Base-by-base conservation (phyloP, 2,888 invertebrate species). In the Sphaerophoria taeniata region DNA sequence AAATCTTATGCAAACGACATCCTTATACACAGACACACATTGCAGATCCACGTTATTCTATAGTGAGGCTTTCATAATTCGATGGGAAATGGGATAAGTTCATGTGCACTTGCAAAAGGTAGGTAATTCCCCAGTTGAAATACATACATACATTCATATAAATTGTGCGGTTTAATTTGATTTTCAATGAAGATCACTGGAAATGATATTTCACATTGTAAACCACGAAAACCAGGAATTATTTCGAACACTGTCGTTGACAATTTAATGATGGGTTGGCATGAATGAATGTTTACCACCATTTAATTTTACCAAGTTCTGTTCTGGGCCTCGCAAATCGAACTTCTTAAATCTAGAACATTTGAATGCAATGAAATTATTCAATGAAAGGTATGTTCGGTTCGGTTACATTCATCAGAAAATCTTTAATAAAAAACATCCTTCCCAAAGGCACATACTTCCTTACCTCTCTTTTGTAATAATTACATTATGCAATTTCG, bases 1-100 rank as follows among this genome's bases (percentile, higher is more conserved):
- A 84, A 84, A 84, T 84, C 83, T 79, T 84, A 79, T 84, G 83
- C 83, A 84, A 84, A 84, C 79, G 70, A 79, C 79, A 71, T 74
- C 24, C 58, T 31, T 39, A 53, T 58, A 78, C 49, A 67, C 58
- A 72, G n/a, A 34, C 31, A 36, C 16, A 24, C 16, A 24, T 9
- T 24, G 67, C 60, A 60, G 67, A 33, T 71, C 43, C 69, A 84
- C 83, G 63, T n/a, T n/a, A n/a, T 74, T 55, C 56, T 71, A 49
- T 67, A 71, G 60, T 67, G 60, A 65, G 74, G 65, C 71, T 79
- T 75, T 84, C 83, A 84, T 84, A 84, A 84, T 84, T 74, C 83
- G 45, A 71, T 43, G 65, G 74, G 74, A 79, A 70, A 83, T 74
- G 60, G 75, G 58, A 79, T 84, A 84, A 74, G 79, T 84, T 79